These are phyloP conservation scores for Chloroceryle amazona DNA, from an alignment of 2,797 vertebrate species.

Conservation along the genomic window DNA sequence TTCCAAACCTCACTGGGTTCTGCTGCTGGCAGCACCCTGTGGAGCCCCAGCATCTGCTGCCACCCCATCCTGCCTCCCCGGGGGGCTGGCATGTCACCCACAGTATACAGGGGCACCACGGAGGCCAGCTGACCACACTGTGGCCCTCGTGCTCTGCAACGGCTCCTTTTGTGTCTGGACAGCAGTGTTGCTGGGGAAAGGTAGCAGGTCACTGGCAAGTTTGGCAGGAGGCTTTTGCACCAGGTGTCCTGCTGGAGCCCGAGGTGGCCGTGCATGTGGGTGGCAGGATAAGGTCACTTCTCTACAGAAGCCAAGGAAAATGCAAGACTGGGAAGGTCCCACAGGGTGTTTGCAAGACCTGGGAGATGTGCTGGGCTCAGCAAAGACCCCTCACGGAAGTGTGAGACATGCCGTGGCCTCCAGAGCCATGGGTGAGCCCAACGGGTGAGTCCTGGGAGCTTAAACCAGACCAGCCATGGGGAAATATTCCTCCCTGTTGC, in stretches of 20 bases:
- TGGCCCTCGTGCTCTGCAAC: not conserved
- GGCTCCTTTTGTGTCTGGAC: not conserved
- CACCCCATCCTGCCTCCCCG: not conserved
- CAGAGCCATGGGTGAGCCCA: not conserved
- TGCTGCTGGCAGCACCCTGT: not conserved
- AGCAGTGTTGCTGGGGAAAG: not conserved
- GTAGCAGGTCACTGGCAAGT: not conserved
- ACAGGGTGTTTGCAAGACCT: not conserved
- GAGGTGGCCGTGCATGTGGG: rapidly evolving
- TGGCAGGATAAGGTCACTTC: not conserved
- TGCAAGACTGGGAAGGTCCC: not conserved
- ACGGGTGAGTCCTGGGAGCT: not conserved
- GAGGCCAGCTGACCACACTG: not conserved
- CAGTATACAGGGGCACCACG: not conserved
- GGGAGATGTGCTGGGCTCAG: not conserved
- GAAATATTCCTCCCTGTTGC: not conserved
- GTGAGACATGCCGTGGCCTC: not conserved
- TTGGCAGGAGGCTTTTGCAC: not conserved
- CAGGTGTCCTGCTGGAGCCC: rapidly evolving
- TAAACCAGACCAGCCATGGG: not conserved
- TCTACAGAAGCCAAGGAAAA: not conserved
- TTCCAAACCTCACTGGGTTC: not conserved
- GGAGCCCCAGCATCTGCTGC: not conserved
- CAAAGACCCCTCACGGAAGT: not conserved
- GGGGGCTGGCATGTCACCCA: not conserved